Evolutionary conservation across 2,888 invertebrate species (phyloP).

Genomic region (Polydrusus tereticollis): DNA sequence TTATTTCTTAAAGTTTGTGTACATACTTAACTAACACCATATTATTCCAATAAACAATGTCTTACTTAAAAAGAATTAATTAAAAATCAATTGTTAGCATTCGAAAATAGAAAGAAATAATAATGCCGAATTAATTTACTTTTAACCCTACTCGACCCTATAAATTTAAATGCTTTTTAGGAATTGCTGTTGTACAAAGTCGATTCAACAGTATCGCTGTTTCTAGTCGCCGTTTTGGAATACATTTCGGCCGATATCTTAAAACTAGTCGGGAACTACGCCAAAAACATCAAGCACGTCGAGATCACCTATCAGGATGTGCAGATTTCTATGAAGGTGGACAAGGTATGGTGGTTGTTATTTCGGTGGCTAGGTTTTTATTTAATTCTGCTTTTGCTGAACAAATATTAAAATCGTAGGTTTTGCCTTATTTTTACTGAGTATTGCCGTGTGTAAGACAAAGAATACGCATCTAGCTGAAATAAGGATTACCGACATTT

Average conservation of each 20-base stretch:
- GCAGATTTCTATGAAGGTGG: conserved; percentile 97
- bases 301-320: conserved; percentile 95
- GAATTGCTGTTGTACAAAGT: conserved; percentile 90
- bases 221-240: conserved; percentile 93
- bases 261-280: conserved; percentile 96
- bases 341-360: conserved; percentile 77
- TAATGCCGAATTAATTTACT: too few species aligned
- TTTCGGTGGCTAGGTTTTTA: conserved; percentile 7
- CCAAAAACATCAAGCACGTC: conserved; percentile 93
- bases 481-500: too few species aligned
- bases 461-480: too few species aligned
- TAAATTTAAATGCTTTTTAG: conserved; percentile 67
- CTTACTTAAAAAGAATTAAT: too few species aligned
- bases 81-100: too few species aligned
- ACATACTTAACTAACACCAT: too few species aligned
- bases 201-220: conserved; percentile 88
- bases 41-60: too few species aligned
- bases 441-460: too few species aligned
- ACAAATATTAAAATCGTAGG: neutral
- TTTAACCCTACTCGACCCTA: too few species aligned
- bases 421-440: neutral
- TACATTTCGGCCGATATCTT: conserved; percentile 96
- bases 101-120: too few species aligned
- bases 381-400: conserved; percentile 2
- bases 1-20: too few species aligned